phyloP scores from a whole-genome alignment of 2,113 vertebrate species.

The Colius striatus region DNA sequence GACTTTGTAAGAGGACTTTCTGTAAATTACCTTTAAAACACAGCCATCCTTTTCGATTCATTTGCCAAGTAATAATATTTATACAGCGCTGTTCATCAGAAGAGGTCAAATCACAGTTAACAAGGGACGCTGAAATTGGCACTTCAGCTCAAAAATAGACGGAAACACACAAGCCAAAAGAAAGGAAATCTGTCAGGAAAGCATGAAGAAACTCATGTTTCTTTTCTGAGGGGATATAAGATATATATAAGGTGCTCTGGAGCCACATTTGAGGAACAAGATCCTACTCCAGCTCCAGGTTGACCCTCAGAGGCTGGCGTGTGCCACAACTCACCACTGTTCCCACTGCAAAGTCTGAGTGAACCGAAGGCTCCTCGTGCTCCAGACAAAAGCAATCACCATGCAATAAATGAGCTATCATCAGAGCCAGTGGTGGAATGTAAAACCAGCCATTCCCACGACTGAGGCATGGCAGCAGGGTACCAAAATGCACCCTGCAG shows the following conservation, averaged over 20 bases:
- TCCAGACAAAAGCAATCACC: not conserved
- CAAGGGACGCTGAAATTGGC: not conserved
- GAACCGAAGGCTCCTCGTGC: not conserved
- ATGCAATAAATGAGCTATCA: not conserved
- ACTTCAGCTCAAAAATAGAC: not conserved
- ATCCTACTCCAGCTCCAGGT: not conserved
- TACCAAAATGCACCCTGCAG: not conserved
- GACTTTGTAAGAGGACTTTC: not conserved
- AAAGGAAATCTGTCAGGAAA: not conserved
- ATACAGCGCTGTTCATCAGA: not conserved
- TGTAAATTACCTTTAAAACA: not conserved
- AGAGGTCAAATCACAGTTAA: not conserved
- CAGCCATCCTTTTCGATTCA: not conserved
- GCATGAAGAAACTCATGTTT: not conserved
- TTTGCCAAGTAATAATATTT: not conserved
- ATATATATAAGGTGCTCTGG: not conserved
- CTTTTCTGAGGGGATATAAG: not conserved
- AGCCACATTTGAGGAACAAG: not conserved
- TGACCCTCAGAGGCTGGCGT: not conserved
- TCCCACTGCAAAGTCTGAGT: not conserved
- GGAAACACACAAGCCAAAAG: not conserved
- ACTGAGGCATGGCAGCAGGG: not conserved
- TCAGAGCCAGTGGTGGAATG: not conserved
- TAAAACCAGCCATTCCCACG: not conserved
- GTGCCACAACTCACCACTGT: not conserved